Conservation (phyloP, 2,797 vertebrate genomes). For the Amblyraja radiata region DNA sequence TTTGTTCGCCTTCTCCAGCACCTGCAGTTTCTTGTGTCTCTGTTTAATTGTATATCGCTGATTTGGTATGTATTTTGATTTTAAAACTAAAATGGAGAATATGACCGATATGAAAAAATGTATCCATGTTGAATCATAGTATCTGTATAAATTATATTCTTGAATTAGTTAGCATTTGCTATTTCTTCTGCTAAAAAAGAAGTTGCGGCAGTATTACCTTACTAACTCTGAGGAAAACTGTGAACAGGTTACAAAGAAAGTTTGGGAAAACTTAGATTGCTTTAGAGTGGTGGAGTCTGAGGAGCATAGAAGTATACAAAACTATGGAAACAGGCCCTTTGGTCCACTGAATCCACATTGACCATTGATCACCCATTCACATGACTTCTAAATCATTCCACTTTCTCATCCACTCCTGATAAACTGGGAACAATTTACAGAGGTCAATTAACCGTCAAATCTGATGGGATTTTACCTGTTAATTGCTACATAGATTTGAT, state of each 20-base stretch:
- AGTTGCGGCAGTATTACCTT: background rate
- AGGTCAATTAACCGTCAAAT: no score
- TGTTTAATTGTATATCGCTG: background rate
- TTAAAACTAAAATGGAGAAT: background rate
- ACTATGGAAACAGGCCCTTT: no score
- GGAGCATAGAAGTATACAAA: no score
- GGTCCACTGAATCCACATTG: no score
- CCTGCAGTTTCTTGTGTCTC: no score
- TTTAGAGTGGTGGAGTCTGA: no score
- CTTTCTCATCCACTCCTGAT: no score
- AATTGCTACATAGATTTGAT: background rate
- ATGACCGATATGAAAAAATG: background rate
- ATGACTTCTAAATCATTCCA: no score
- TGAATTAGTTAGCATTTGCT: background rate
- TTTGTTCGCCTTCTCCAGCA: no score
- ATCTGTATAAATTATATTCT: background rate
- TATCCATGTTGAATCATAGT: background rate
- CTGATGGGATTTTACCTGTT: background rate
- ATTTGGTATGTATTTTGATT: background rate
- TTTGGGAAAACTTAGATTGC: no score
- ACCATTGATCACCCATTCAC: no score
- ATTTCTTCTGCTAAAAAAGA: background rate
- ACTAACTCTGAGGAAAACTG: background rate
- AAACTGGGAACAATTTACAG: no score
- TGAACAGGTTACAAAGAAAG: background rate